These are phyloP conservation scores for Ornithorhynchus anatinus DNA, from an alignment of 2,113 vertebrate genomes.

Conservation along the genomic window DNA sequence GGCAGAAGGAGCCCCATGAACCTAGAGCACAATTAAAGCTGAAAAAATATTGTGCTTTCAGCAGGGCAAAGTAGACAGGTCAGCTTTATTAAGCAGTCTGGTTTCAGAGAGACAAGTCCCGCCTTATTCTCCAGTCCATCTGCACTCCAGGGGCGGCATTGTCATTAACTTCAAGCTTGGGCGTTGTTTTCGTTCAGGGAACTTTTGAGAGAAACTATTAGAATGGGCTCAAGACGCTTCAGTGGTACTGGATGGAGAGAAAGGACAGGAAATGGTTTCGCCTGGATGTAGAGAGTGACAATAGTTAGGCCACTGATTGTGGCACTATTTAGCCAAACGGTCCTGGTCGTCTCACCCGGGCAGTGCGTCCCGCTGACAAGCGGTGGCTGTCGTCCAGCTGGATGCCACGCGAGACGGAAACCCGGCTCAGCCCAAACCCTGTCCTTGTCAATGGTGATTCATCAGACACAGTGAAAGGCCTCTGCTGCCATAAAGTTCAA, in stretches of 20 bases:
- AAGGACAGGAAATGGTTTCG: too few relatives aligned
- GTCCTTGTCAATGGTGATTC: neutral
- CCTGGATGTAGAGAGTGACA: too few relatives aligned
- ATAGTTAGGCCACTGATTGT: neutral
- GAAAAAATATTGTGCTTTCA: conserved; percentile 41
- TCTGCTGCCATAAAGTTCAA: too few relatives aligned
- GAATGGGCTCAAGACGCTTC: too few relatives aligned
- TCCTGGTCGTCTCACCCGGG: neutral
- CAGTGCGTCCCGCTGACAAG: neutral
- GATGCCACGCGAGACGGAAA: neutral
- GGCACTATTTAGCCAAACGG: neutral
- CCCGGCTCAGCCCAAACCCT: too few relatives aligned
- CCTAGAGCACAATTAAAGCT: conserved; percentile 17
- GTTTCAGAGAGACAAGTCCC: conserved; percentile 16
- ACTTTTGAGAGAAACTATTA: neutral
- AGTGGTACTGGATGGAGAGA: too few relatives aligned
- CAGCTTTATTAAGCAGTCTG: neutral
- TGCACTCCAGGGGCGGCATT: conserved; percentile 7
- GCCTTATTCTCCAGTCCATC: conserved; percentile 29
- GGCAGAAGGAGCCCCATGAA: conserved; percentile 1
- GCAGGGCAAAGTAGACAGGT: conserved; percentile 8
- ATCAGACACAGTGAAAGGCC: neutral
- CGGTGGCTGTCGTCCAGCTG: neutral
- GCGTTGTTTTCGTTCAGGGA: neutral
- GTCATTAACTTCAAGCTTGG: conserved; percentile 18